These are phyloP conservation scores for Rhabdornis inornatus DNA, from an alignment of 2,113 vertebrate species.

Conservation along the genomic window DNA sequence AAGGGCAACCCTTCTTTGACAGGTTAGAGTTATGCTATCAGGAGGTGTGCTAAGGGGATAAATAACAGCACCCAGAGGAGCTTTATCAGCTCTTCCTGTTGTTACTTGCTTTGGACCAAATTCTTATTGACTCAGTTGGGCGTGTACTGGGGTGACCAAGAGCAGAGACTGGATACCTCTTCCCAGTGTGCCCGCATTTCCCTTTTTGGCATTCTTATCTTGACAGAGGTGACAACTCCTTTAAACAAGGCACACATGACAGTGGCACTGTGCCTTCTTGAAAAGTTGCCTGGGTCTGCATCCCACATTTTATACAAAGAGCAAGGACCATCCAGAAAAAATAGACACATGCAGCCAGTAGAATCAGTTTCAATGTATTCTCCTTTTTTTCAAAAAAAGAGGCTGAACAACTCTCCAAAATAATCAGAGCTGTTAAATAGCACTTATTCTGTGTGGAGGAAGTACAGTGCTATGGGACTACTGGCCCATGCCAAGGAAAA, in stretches of 20 bases:
- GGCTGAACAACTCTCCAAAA: slow-evolving; percentile 57
- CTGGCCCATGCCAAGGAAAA: slow-evolving; percentile 66
- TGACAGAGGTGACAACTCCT: neutral
- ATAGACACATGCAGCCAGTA: slow-evolving; percentile 45
- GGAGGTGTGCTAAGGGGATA: neutral
- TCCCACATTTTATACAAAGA: slow-evolving; percentile 23
- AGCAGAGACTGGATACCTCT: neutral
- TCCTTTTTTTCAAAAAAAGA: slow-evolving; percentile 11
- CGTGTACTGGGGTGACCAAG: neutral
- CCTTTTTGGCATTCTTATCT: neutral
- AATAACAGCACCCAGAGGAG: neutral
- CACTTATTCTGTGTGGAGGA: slow-evolving; percentile 60
- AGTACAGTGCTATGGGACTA: slow-evolving; percentile 10
- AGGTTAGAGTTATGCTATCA: neutral
- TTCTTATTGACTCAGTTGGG: slow-evolving; percentile 8
- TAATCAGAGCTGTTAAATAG: slow-evolving; percentile 70
- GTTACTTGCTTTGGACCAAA: slow-evolving; percentile 28
- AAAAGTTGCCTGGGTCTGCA: neutral
- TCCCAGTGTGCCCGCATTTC: neutral
- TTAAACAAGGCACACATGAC: neutral
- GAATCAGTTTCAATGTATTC: slow-evolving; percentile 46
- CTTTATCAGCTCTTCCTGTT: slow-evolving; percentile 33
- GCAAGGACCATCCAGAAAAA: slow-evolving; percentile 62
- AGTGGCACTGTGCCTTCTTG: neutral
- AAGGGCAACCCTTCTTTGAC: neutral